Evolutionary conservation across 92 coral and sea anemone species (phyloP).

Genomic region (Paramuricea clavata): DNA sequence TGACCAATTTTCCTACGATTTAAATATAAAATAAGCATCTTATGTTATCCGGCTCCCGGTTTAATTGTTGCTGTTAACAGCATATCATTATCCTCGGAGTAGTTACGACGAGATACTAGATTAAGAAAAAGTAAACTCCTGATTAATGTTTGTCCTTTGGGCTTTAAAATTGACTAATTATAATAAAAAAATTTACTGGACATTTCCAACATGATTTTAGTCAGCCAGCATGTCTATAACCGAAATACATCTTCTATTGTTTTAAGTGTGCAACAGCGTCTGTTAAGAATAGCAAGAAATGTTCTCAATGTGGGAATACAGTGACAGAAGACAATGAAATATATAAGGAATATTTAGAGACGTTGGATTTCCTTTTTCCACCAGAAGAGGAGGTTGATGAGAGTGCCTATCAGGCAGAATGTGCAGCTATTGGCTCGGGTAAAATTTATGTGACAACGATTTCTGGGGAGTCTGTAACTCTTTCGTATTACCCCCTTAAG

Average conservation of each 20-base stretch:
- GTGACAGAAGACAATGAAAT: slow-evolving; percentile 23
- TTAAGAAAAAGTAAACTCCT: no score
- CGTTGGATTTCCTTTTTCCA: slow-evolving; percentile 36
- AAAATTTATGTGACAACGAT: slow-evolving; percentile 18
- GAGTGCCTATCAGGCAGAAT: neutral
- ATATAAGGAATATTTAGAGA: slow-evolving; percentile 25
- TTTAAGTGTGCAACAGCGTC: slow-evolving; percentile 31
- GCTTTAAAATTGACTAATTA: no score
- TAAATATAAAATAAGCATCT: no score
- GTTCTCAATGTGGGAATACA: slow-evolving; percentile 32
- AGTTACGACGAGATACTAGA: no score
- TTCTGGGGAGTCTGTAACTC: slow-evolving; percentile 30
- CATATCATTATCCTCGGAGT: no score
- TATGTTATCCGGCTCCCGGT: no score
- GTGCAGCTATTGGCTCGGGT: neutral
- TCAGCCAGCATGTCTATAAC: neutral
- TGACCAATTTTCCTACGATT: no score
- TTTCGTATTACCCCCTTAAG: neutral
- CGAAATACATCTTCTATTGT: neutral
- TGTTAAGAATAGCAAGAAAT: slow-evolving; percentile 6
- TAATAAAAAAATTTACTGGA: no score
- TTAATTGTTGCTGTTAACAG: no score
- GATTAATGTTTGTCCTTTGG: no score
- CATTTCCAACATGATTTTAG: no score
- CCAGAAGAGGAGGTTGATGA: slow-evolving; percentile 5